Conservation (phyloP, 2,113 vertebrate species). For the Tragelaphus scriptus region DNA sequence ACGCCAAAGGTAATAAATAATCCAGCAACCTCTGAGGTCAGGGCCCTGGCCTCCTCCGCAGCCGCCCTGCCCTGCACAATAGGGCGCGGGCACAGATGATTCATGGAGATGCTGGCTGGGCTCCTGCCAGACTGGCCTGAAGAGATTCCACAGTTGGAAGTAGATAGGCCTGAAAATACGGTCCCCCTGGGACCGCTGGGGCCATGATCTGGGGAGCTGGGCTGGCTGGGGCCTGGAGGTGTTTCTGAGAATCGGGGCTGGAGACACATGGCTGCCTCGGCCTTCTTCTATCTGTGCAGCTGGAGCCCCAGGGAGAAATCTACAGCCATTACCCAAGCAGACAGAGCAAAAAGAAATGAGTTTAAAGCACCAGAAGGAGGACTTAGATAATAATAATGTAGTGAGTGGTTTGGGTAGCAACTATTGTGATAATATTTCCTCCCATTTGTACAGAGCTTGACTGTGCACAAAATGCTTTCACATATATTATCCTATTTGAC, state of each 20-base stretch:
- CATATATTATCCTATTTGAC: slow-evolving; percentile 42
- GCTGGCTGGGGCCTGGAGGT: not conserved
- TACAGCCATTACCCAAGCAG: slow-evolving; percentile 47
- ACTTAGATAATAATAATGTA: slow-evolving; percentile 51
- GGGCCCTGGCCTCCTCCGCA: not conserved
- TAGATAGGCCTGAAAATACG: slow-evolving; percentile 34
- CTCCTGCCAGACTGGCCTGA: slow-evolving; percentile 22
- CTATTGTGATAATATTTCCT: slow-evolving; percentile 47
- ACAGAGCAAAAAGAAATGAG: slow-evolving; percentile 48
- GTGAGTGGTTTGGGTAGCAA: slow-evolving; percentile 43
- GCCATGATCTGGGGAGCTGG: not conserved
- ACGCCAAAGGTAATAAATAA: slow-evolving; percentile 63
- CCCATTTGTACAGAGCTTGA: slow-evolving; percentile 1
- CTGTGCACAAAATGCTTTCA: not conserved
- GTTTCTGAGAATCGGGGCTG: not conserved
- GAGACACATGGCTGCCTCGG: not conserved
- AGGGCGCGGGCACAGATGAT: slow-evolving; percentile 47
- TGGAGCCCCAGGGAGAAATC: slow-evolving; percentile 48
- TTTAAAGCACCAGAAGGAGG: slow-evolving; percentile 50
- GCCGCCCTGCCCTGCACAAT: slow-evolving; percentile 47
- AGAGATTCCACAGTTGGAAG: not conserved
- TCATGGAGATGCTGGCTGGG: slow-evolving; percentile 21
- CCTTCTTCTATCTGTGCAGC: not conserved
- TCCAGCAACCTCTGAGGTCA: slow-evolving; percentile 46
- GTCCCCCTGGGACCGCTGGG: not conserved